phyloP scores from a whole-genome alignment of 2,113 vertebrate genomes.

The Blennius ocellaris region DNA sequence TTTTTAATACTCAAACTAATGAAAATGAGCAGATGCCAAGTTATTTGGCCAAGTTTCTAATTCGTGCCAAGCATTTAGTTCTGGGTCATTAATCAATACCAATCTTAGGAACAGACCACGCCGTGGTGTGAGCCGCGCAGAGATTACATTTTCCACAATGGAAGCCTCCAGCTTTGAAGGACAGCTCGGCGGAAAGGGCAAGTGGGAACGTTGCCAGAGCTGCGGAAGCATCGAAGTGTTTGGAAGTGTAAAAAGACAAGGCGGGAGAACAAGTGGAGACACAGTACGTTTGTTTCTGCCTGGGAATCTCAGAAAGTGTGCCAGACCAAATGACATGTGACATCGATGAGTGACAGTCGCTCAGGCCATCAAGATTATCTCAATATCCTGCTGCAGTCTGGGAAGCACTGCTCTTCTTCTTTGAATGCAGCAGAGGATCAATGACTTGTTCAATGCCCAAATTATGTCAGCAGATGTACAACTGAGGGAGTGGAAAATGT shows the following conservation, averaged over 20 bases:
- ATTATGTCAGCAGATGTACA: too few relatives aligned
- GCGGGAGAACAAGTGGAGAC: not conserved
- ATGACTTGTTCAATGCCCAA: not conserved
- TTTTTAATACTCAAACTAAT: not conserved
- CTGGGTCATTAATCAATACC: not conserved
- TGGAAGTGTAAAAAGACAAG: not conserved
- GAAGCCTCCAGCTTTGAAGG: constrained; percentile 1
- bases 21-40: not conserved
- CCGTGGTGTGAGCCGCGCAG: constrained; percentile 1
- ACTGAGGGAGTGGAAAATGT: too few relatives aligned
- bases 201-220: constrained; percentile 2
- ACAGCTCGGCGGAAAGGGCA: not conserved
- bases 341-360: not conserved
- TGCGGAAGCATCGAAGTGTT: not conserved
- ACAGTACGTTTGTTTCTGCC: not conserved
- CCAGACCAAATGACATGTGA: not conserved
- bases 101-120: not conserved
- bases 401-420: not conserved
- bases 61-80: not conserved
- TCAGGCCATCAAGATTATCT: not conserved
- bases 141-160: constrained; percentile 15
- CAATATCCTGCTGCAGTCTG: constrained; percentile 4
- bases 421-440: not conserved
- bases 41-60: constrained; percentile 1
- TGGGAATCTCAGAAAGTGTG: not conserved